Percentiles rank a stretch among this genome's conserved stretches.
These are phyloP conservation scores for Helobdella robusta DNA, from an alignment of 2,888 invertebrate genomes.

Conservation along the genomic window DNA sequence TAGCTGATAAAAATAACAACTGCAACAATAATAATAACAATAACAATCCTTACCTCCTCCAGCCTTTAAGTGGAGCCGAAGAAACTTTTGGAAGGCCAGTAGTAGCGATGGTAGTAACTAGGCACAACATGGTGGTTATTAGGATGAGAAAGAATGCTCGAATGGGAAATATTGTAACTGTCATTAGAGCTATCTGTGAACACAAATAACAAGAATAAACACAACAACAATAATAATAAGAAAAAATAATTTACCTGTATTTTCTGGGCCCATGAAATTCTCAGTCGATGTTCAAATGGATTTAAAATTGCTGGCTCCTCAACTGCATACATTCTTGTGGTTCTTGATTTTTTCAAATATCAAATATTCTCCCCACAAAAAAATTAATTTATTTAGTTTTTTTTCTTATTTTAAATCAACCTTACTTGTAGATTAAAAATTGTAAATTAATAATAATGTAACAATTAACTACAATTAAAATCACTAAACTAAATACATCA, in stretches of 20 bases:
- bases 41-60: conserved; percentile 92
- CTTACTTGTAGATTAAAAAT: too few species aligned
- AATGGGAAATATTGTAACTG: conserved; percentile 72
- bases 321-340: too few species aligned
- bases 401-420: too few species aligned
- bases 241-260: conserved; percentile 7
- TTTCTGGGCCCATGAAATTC: conserved; percentile 9
- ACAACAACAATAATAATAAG: background rate
- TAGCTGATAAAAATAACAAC: too few species aligned
- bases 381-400: too few species aligned
- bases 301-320: too few species aligned
- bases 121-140: conserved; percentile 70
- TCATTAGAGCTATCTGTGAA: conserved; percentile 70
- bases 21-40: too few species aligned
- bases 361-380: too few species aligned
- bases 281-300: conserved; percentile 20
- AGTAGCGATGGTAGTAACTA: conserved; percentile 71
- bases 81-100: conserved; percentile 71
- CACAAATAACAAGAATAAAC: conserved; percentile 12
- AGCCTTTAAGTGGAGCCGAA: conserved; percentile 71
- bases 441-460: too few species aligned
- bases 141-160: conserved; percentile 65
- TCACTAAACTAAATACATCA: too few species aligned
- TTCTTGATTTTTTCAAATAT: too few species aligned
- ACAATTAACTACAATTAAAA: too few species aligned